phyloP scores from a whole-genome alignment of 1,140 invertebrate species.

The Drosophila equinoxialis region DNA sequence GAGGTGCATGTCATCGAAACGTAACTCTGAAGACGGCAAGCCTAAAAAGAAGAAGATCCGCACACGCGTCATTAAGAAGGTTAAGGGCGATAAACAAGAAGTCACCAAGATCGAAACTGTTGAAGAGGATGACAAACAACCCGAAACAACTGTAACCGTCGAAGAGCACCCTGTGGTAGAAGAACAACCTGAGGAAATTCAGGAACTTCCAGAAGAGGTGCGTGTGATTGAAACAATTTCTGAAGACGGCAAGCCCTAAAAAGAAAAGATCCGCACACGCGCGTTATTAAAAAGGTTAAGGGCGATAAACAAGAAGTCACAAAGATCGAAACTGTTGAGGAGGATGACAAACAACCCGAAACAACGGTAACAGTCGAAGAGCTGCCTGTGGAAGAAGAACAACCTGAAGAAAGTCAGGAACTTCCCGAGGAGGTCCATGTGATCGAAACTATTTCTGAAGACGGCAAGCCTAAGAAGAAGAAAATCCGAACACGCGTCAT shows the following conservation, averaged over 20 bases:
- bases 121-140: constrained; percentile 7
- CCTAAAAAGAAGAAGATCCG: constrained; percentile 12
- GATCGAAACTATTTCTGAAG: neutral
- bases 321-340: constrained; percentile 8
- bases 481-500: constrained; percentile 12
- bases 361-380: constrained; percentile 1
- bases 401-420: constrained; percentile 1
- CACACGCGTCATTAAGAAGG: constrained; percentile 12
- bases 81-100: constrained; percentile 9
- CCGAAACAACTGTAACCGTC: neutral
- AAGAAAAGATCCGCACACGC: constrained; percentile 14
- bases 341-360: constrained; percentile 5
- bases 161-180: neutral
- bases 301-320: constrained; percentile 12
- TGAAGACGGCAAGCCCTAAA: neutral
- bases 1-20: constrained; percentile 1
- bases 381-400: neutral
- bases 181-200: neutral
- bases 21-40: neutral
- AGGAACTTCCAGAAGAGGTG: constrained; percentile 8
- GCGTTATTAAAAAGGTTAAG: constrained; percentile 10
- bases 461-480: constrained; percentile 3
- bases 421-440: neutral
- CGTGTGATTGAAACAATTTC: neutral
- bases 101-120: constrained; percentile 8